These are phyloP conservation scores for Chrysopilus asiliformis DNA, from an alignment of 2,888 invertebrate species.

Conservation along the genomic window DNA sequence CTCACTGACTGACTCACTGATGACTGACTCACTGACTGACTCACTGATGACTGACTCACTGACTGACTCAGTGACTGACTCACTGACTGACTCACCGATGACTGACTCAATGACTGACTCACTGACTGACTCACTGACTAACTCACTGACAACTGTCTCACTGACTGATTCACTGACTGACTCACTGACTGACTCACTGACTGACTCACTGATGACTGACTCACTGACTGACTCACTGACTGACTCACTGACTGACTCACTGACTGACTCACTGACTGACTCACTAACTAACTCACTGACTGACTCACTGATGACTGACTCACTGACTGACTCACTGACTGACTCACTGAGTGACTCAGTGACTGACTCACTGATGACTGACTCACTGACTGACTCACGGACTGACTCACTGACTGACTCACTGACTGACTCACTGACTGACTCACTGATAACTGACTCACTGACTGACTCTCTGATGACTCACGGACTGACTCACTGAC, in stretches of 20 bases:
- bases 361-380: too few species aligned
- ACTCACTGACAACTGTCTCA: too few species aligned
- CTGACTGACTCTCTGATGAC: too few species aligned
- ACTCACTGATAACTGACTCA: too few species aligned
- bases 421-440: too few species aligned
- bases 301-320: not conserved
- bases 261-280: conserved; percentile 4
- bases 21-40: too few species aligned
- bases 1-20: not conserved
- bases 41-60: conserved; percentile 2
- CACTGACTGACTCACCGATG: conserved; percentile 1
- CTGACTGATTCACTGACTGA: conserved; percentile 4
- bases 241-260: conserved; percentile 2
- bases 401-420: too few species aligned
- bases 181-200: conserved; percentile 3
- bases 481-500: too few species aligned
- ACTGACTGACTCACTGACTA: conserved; percentile 1
- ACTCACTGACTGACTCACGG: too few species aligned
- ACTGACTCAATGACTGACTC: conserved; percentile 1
- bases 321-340: not conserved
- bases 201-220: conserved; percentile 1
- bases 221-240: conserved; percentile 2
- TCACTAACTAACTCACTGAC: not conserved
- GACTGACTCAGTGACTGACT: conserved; percentile 2
- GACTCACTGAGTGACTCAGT: not conserved